A percentile compares a stretch with the other conserved stretches of the same genome.
Conservation (phyloP, 2,113 vertebrate genomes). For the Coregonus clupeaformis region DNA sequence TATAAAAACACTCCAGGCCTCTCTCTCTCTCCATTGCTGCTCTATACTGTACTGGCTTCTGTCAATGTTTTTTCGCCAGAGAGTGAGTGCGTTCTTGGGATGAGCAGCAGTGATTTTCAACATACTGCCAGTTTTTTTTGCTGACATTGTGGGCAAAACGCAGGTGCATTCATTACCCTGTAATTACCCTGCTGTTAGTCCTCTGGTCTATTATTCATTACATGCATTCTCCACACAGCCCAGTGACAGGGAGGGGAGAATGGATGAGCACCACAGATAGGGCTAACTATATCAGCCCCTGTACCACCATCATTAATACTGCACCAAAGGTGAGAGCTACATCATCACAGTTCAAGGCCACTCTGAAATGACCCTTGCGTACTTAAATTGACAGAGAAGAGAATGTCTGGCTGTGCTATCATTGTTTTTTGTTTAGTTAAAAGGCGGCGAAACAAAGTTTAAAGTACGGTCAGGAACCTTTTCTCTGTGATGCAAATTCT, state of each 20-base stretch:
- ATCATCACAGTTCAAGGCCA: slow-evolving; percentile 64
- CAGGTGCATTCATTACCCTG: slow-evolving; percentile 78
- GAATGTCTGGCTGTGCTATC: not conserved
- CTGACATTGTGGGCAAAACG: slow-evolving; percentile 71
- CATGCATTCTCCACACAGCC: slow-evolving; percentile 55
- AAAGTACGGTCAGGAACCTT: not conserved
- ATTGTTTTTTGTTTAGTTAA: not conserved
- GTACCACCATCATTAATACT: slow-evolving; percentile 64
- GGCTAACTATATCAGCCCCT: slow-evolving; percentile 47
- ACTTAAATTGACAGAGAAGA: not conserved
- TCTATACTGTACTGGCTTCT: slow-evolving; percentile 9
- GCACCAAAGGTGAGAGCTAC: slow-evolving; percentile 48
- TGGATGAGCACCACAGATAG: slow-evolving; percentile 60
- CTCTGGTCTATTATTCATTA: slow-evolving; percentile 73
- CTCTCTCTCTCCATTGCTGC: not conserved
- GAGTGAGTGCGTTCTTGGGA: slow-evolving; percentile 46
- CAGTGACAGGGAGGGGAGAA: slow-evolving; percentile 71
- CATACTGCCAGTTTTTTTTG: slow-evolving; percentile 40
- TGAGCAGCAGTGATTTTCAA: slow-evolving; percentile 48
- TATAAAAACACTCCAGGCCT: slow-evolving; percentile 18
- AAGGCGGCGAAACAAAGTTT: not conserved
- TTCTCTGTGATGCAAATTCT: not conserved
- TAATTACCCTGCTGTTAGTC: slow-evolving; percentile 78
- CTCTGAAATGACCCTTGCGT: slow-evolving; percentile 47
- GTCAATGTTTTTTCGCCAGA: slow-evolving; percentile 32